A percentile compares a stretch with the other conserved stretches of the same genome.
Evolutionary conservation across 2,888 invertebrate species (phyloP).

Genomic region (Myopa tessellatipennis): DNA sequence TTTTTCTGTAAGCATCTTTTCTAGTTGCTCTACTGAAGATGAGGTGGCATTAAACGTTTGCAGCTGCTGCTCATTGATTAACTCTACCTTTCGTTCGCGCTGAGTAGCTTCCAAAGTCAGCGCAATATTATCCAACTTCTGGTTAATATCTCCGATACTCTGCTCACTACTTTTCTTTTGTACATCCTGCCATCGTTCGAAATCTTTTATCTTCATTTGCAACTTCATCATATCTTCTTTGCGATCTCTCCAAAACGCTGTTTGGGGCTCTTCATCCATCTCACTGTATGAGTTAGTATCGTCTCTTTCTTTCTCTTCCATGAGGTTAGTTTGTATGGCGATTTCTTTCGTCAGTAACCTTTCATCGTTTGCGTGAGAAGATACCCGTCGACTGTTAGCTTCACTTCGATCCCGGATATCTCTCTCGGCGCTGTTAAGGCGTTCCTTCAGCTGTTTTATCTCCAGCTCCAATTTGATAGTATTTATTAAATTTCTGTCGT

Average conservation of each 20-base stretch:
- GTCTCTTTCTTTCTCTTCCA: constrained; percentile 57
- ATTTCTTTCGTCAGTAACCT: constrained; percentile 46
- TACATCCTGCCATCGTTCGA: constrained; percentile 57
- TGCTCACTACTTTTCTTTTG: constrained; percentile 55
- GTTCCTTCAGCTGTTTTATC: constrained; percentile 74
- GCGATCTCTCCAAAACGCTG: constrained; percentile 49
- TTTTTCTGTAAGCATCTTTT: constrained; percentile 57
- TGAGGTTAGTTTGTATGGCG: constrained; percentile 56
- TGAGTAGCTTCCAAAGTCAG: constrained; percentile 51
- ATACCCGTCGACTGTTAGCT: constrained; percentile 37
- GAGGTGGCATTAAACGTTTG: constrained; percentile 30
- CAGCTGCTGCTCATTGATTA: constrained; percentile 3
- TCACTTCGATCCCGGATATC: constrained; percentile 65
- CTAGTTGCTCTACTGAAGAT: constrained; percentile 56
- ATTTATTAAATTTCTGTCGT: constrained; percentile 70
- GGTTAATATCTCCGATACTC: constrained; percentile 56
- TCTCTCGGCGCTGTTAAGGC: constrained; percentile 73
- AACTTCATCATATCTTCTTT: constrained; percentile 54
- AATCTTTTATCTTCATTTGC: constrained; percentile 52
- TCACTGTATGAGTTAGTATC: constrained; percentile 47
- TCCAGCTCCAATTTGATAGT: constrained; percentile 75
- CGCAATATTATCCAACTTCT: constrained; percentile 53
- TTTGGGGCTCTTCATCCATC: constrained; percentile 33
- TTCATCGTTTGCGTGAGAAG: constrained; percentile 29
- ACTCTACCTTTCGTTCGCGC: constrained; percentile 27